These are phyloP conservation scores for Tonatia bakeri DNA, from an alignment of 2,113 vertebrate genomes.

Conservation along the genomic window DNA sequence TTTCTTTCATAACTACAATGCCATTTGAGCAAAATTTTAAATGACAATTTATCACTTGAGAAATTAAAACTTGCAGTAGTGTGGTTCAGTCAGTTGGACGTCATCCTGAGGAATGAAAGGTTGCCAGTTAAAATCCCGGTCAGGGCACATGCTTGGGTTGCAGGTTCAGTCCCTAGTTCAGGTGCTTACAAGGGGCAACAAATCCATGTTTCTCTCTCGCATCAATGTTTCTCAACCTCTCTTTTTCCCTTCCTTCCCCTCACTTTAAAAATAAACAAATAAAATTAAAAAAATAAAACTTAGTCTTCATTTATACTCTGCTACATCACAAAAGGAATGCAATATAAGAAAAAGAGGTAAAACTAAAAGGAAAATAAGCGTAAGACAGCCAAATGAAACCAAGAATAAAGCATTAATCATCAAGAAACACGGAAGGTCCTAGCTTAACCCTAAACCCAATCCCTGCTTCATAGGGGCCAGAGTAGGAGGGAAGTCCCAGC, in stretches of 20 bases:
- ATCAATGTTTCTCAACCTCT: too few species aligned
- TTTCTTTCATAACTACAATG: not conserved
- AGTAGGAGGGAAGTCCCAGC: not conserved
- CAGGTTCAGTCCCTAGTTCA: too few species aligned
- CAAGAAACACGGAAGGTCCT: not conserved
- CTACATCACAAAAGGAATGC: not conserved
- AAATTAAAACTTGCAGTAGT: not conserved
- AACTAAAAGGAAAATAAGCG: not conserved
- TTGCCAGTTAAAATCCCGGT: too few species aligned
- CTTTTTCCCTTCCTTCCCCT: too few species aligned
- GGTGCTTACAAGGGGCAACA: too few species aligned
- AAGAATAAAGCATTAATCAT: not conserved
- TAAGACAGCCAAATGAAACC: not conserved
- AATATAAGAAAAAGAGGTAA: not conserved
- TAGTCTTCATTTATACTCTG: not conserved
- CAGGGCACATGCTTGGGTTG: too few species aligned
- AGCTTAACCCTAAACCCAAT: not conserved
- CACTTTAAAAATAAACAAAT: too few species aligned
- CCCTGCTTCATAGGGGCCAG: not conserved
- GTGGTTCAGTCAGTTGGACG: too few species aligned
- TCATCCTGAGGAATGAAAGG: too few species aligned
- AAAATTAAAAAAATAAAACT: constrained; percentile 24
- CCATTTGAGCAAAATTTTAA: not conserved
- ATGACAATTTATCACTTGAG: not conserved
- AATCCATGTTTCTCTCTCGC: too few species aligned